Evolutionary conservation across 2,797 vertebrate species (phyloP).

Genomic region (Taeniopygia guttata): DNA sequence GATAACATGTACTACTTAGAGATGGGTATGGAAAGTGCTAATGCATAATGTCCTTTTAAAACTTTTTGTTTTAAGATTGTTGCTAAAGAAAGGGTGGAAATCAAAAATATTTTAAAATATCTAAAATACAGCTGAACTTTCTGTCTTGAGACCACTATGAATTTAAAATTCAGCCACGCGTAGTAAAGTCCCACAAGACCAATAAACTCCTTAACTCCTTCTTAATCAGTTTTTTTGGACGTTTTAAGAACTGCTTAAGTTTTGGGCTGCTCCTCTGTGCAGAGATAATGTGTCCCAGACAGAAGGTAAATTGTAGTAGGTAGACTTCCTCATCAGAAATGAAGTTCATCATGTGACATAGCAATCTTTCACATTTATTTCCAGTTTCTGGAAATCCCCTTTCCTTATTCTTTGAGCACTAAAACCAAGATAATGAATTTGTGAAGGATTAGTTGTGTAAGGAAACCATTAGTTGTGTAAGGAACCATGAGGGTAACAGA

Average conservation of each 20-base stretch:
- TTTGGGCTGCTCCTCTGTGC: constrained; percentile 10
- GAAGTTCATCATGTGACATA: neutral
- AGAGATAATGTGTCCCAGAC: constrained; percentile 31
- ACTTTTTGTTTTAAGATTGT: neutral
- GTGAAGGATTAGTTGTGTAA: neutral
- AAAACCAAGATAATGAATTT: neutral
- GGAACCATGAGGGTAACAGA: neutral
- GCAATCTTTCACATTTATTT: constrained; percentile 21
- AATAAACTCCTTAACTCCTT: constrained; percentile 53
- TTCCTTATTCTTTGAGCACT: neutral
- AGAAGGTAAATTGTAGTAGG: constrained; percentile 28
- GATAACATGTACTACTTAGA: neutral
- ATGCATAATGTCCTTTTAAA: neutral
- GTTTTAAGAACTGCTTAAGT: constrained; percentile 42
- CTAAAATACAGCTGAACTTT: constrained; percentile 26
- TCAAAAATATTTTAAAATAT: neutral
- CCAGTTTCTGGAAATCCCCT: neutral
- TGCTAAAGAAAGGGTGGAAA: neutral
- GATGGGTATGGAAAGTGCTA: neutral
- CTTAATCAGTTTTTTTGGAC: constrained; percentile 52
- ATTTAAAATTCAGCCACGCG: constrained; percentile 24
- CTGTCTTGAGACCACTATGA: neutral
- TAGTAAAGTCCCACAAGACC: constrained; percentile 25
- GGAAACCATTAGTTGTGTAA: neutral
- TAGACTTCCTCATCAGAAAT: neutral